Conservation (phyloP, 2,113 vertebrate species). For the Anhinga anhinga region DNA sequence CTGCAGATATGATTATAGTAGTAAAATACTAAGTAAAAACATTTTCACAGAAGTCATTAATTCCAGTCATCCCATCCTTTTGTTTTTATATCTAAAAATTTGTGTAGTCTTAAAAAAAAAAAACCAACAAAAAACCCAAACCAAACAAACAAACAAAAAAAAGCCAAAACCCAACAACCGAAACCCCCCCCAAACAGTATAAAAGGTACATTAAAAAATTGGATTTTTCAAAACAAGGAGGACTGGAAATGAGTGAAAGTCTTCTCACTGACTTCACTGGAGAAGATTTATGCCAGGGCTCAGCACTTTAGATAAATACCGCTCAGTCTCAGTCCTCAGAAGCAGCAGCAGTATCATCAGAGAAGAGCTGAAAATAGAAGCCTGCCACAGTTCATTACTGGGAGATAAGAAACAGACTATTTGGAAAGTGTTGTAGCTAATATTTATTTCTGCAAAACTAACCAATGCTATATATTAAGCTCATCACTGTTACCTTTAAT, state of each 20-base stretch:
- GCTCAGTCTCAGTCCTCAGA: neutral
- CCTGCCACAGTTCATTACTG: neutral
- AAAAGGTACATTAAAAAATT: neutral
- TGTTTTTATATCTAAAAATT: neutral
- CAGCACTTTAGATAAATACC: neutral
- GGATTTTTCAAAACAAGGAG: neutral
- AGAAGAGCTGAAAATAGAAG: neutral
- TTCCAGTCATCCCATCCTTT: neutral
- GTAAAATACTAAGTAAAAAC: neutral
- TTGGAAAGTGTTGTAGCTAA: neutral
- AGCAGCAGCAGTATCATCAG: neutral
- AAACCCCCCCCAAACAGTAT: no score
- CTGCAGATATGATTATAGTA: neutral
- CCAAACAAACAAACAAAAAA: neutral
- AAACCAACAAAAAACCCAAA: neutral
- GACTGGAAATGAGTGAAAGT: neutral
- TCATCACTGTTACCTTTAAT: neutral
- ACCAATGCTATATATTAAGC: neutral
- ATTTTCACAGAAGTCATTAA: neutral
- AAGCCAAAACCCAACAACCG: no score
- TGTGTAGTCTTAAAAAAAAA: neutral
- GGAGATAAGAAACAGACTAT: neutral
- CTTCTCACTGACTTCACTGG: neutral
- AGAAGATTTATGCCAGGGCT: neutral
- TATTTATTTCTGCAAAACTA: neutral